A percentile compares a stretch with the other conserved stretches of the same genome.
These are phyloP conservation scores for Dendronephthya gigantea DNA, from an alignment of 64 coral and sea anemone species.

Conservation along the genomic window DNA sequence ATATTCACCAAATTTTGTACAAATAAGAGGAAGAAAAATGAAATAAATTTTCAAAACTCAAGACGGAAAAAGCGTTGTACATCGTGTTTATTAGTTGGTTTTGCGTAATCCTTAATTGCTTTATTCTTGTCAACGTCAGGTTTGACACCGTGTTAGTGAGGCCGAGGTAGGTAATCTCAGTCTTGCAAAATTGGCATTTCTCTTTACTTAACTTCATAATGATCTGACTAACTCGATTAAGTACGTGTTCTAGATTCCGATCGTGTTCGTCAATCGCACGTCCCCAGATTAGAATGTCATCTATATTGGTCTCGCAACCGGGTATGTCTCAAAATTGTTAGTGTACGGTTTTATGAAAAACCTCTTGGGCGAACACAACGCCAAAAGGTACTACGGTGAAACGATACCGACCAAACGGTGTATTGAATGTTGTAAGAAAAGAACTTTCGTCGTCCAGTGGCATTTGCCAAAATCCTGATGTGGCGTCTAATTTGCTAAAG, in stretches of 20 bases:
- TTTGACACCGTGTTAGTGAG: not conserved
- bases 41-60: no score
- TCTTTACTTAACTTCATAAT: not conserved
- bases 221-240: not conserved
- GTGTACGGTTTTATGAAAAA: not conserved
- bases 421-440: not conserved
- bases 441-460: not conserved
- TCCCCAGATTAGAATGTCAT: not conserved
- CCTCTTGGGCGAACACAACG: not conserved
- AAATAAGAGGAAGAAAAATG: no score
- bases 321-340: not conserved
- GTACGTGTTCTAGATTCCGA: not conserved
- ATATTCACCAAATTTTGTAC: no score
- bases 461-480: slow-evolving; percentile 37
- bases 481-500: slow-evolving; percentile 19
- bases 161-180: not conserved
- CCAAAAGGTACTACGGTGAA: not conserved
- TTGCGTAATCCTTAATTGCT: not conserved
- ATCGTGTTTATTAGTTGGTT: not conserved
- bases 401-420: not conserved
- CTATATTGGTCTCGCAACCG: not conserved
- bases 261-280: not conserved
- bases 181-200: not conserved
- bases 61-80: no score
- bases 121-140: not conserved